Conservation (phyloP, 2,113 vertebrate species). For the Martes martes region DNA sequence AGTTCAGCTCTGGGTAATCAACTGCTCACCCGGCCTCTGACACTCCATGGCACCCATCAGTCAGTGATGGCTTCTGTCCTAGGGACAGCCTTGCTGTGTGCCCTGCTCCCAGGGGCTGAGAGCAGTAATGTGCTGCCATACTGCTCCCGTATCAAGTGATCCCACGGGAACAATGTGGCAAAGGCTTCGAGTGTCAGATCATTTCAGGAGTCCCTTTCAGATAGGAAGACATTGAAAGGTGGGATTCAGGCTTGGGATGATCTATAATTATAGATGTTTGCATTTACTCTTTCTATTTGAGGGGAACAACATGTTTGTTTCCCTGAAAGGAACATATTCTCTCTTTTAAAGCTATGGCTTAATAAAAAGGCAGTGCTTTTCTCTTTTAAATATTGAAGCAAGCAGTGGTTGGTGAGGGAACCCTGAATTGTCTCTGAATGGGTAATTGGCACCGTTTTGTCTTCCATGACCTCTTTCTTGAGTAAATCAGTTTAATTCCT, state of each 20-base stretch:
- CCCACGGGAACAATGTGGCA: fast-evolving
- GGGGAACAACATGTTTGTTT: neutral
- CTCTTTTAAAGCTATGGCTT: neutral
- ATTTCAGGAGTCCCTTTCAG: neutral
- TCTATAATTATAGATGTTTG: neutral
- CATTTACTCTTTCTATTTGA: neutral
- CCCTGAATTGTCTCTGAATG: neutral
- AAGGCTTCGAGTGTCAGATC: neutral
- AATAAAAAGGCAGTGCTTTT: neutral
- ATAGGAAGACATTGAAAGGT: neutral
- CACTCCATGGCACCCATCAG: neutral
- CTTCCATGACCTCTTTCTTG: neutral
- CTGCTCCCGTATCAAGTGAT: slow-evolving; percentile 1
- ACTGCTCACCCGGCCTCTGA: neutral
- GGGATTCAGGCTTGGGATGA: neutral
- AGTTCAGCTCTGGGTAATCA: fast-evolving
- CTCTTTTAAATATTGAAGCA: neutral
- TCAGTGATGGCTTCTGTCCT: neutral
- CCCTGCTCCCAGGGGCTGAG: neutral
- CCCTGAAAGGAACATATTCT: neutral
- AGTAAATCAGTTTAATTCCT: neutral
- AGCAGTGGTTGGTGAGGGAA: neutral
- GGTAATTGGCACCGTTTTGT: neutral
- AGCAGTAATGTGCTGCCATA: neutral
- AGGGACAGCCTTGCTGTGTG: fast-evolving